Evolutionary conservation across 2,113 vertebrate genomes (phyloP).

Genomic region (Pseudopodoces humilis): DNA sequence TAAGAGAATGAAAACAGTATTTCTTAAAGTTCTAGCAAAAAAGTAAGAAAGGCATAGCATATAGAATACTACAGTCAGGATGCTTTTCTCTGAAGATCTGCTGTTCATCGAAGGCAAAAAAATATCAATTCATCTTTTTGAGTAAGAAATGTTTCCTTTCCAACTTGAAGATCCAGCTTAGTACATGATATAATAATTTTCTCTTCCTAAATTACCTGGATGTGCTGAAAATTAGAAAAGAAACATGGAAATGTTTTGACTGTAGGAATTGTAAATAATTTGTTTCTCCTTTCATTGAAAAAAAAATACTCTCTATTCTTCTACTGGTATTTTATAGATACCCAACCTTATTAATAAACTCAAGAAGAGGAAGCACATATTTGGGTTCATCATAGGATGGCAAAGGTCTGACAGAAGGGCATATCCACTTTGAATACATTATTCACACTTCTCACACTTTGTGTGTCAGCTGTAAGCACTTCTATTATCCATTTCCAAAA

Average conservation of each 20-base stretch:
- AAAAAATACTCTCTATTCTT: not conserved
- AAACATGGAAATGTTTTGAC: not conserved
- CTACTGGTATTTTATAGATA: not conserved
- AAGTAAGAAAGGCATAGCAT: not conserved
- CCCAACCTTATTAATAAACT: not conserved
- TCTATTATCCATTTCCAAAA: not conserved
- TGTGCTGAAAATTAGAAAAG: conserved; percentile 39
- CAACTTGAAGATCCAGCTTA: conserved; percentile 24
- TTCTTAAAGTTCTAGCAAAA: not conserved
- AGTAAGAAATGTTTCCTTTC: conserved; percentile 41
- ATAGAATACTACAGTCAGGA: not conserved
- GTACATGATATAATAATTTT: not conserved
- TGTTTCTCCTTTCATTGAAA: not conserved
- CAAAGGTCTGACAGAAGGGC: not conserved
- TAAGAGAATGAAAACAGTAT: not conserved
- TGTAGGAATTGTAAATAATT: not conserved
- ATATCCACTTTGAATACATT: not conserved
- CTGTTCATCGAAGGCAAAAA: conserved; percentile 10
- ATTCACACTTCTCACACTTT: not conserved
- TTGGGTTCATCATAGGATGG: not conserved
- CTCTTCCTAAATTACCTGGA: conserved; percentile 55
- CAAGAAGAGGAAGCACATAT: not conserved
- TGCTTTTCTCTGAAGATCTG: conserved; percentile 35
- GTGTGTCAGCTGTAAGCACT: not conserved
- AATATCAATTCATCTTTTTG: conserved; percentile 37